A percentile compares a stretch with the other conserved stretches of the same genome.
Conservation (phyloP, 2,113 vertebrate genomes). For the Raja brachyura region DNA sequence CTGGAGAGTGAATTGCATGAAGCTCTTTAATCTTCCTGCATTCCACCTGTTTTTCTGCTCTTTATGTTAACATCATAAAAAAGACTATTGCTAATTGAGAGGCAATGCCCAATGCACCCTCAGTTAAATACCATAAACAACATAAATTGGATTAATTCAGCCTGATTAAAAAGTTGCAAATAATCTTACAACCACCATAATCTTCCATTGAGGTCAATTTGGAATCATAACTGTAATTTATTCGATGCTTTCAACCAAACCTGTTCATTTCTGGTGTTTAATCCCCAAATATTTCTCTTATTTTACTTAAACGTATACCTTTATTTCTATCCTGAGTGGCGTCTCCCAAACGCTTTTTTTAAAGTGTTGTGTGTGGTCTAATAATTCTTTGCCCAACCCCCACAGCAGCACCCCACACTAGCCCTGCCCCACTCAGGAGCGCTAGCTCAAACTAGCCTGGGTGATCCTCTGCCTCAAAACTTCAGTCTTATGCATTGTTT, state of each 20-base stretch:
- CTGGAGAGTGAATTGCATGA: not conserved
- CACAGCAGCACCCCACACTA: no score
- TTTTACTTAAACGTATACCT: not conserved
- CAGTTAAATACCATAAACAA: constrained; percentile 1
- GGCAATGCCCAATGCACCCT: not conserved
- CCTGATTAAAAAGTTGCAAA: not conserved
- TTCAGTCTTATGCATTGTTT: constrained; percentile 44
- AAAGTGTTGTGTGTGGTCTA: constrained; percentile 42
- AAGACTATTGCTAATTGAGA: constrained; percentile 10
- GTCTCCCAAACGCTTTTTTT: constrained; percentile 41
- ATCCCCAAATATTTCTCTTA: not conserved
- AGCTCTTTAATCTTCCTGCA: not conserved
- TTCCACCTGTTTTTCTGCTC: not conserved
- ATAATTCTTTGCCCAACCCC: not conserved
- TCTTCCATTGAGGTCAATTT: not conserved
- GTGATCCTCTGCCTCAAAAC: constrained; percentile 43
- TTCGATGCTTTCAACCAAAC: not conserved
- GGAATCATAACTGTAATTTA: not conserved
- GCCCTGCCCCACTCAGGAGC: constrained; percentile 9
- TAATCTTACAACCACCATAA: constrained; percentile 1
- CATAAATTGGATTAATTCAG: constrained; percentile 23
- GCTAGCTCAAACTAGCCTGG: constrained; percentile 47
- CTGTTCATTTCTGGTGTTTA: not conserved
- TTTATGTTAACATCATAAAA: constrained; percentile 23
- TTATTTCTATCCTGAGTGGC: not conserved